Base-by-base conservation (phyloP, 2,113 vertebrate genomes). In the Candoia aspera region DNA sequence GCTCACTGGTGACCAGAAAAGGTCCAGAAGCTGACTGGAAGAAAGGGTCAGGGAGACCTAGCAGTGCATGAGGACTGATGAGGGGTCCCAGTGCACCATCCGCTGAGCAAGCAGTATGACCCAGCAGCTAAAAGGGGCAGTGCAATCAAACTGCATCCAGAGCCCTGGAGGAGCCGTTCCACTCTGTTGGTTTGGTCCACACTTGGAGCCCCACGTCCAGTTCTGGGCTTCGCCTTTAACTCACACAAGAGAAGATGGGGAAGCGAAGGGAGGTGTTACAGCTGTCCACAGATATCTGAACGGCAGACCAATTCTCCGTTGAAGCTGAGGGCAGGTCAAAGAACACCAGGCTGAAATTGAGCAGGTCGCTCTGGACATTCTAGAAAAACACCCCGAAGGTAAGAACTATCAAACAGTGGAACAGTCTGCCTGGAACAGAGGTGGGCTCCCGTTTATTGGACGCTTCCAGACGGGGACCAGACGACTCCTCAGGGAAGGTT, bases 401-500 rank as follows among this genome's bases (percentile, higher is more conserved):
- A 13, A 68, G 64, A 33, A 4, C 64, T 12, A 6, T 9, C 2
- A 29, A 29, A 6, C 12, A 12, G 24, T 10, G 5, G 26, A 64
- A 68, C 11, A 68, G 12, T 26, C 64, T 13, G 29, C n/a, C 64
- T n/a, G 62, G 64, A 17, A 58, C 57, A 58, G 57, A 58, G 57
- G 5, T 58, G 15, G 15, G 0, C 57, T 19, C 17, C 64, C 13
- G 29, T n/a, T n/a, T 19, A n/a, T 15, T 26, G 10, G 62, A 26
- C 4, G 1, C 29, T 17, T 17, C 64, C 64, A 33, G 2, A 8
- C 0, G 13, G n/a, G 64, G n/a, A 2, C 17, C 13, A 0, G n/a
- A 2, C 8, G n/a, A 33, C 6, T 15, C 64, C 17, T 12, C 13
- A 37, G 64, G n/a, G 13, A 17, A 57, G 55, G 3, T 3, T 17